phyloP scores from a whole-genome alignment of 2,113 vertebrate genomes.

The Phylloscopus trochilus region DNA sequence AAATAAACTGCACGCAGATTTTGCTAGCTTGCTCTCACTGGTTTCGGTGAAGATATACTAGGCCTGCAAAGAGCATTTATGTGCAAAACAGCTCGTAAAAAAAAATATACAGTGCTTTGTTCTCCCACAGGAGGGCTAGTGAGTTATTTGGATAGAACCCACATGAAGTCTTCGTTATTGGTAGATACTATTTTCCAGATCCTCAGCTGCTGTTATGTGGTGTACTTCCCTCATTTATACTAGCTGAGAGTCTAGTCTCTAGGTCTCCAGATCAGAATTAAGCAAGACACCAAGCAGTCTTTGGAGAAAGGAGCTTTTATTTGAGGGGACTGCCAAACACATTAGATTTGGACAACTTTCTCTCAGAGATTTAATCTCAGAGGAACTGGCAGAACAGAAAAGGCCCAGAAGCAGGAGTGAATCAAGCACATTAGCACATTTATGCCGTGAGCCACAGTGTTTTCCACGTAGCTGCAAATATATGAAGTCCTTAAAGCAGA shows the following conservation, averaged over 20 bases:
- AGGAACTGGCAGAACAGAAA: conserved; percentile 19
- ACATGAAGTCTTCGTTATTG: conserved; percentile 53
- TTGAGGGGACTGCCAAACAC: conserved; percentile 1
- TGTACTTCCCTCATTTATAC: neutral
- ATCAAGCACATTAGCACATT: neutral
- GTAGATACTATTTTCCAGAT: conserved; percentile 53
- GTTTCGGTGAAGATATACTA: conserved; percentile 18
- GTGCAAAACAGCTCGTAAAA: conserved; percentile 59
- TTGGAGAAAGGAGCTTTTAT: conserved; percentile 19
- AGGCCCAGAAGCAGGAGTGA: neutral
- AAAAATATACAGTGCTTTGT: conserved; percentile 54
- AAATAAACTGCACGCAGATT: neutral
- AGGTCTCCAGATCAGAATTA: conserved; percentile 50
- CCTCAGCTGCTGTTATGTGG: conserved; percentile 47
- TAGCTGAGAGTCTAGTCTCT: conserved; percentile 49
- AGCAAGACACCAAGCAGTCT: conserved; percentile 13
- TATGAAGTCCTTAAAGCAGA: neutral
- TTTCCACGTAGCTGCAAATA: conserved; percentile 1
- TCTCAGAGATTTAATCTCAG: conserved; percentile 27
- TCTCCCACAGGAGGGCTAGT: conserved; percentile 58
- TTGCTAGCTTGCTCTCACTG: neutral
- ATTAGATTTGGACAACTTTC: conserved; percentile 28
- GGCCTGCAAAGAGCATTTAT: conserved; percentile 42
- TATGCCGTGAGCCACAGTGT: neutral
- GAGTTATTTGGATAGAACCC: conserved; percentile 54